Base-by-base conservation (phyloP, 2,797 vertebrate genomes). In the Poecilia gillii region DNA sequence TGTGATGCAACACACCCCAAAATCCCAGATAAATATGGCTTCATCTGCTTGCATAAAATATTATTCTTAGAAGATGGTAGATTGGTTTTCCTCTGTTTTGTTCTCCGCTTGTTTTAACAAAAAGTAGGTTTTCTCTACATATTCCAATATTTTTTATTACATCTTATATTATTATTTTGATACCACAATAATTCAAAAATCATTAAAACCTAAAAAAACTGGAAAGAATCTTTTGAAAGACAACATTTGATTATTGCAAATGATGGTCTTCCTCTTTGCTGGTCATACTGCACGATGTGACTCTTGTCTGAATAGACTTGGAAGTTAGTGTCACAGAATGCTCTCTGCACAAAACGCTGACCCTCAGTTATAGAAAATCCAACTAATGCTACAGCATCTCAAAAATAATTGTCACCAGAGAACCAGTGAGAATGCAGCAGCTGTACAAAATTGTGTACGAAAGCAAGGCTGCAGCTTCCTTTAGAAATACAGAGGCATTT, bases 351-450 rank as follows among this genome's bases (percentile, higher is more conserved):
- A 39, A 57, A 84, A 84, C 78, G 45, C 79, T 73, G 77, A 84
- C 88, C 78, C 83, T 79, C 71, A 78, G 78, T 79, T 81, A 89
- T 43, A 68, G 77, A 76, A 68, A 86, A 83, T 87, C 78, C 85
- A 90, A 82, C 82, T 85, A 88, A 90, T 83, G 75, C 79, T 73
- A 62, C 81, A 36, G 57, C 73, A 79, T 81, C 80, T 80, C 55
- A 86, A 75, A 70, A 77, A 84, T 84, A 88, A 90, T 89, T 74
- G 82, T 82, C 89, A 82, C 76, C 53, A 20, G 87, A 88, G 89
- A 89, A 66, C 41, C 18, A 5, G 36, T 75, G 20, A 83, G 78
- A 81, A 64, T 84, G 74, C 77, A 76, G 74, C 82, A 87, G 81
- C 78, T 89, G 85, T 45, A 78, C 66, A 64, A 80, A 31, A 73